Conservation (phyloP, 2,113 vertebrate genomes). For the Poeciliopsis retropinna region DNA sequence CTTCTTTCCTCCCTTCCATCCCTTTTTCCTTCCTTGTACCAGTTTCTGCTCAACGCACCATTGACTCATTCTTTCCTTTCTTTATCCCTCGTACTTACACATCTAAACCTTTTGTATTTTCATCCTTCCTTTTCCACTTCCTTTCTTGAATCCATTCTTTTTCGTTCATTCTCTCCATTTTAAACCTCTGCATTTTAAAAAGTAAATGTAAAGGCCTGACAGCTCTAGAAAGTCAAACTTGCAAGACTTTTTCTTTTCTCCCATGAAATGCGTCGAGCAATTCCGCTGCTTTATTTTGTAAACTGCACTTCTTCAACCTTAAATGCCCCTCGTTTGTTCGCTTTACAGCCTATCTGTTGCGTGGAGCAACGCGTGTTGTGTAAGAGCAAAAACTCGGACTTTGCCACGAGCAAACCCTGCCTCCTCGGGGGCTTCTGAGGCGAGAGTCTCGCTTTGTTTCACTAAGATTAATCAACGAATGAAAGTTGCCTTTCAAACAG, state of each 20-base stretch:
- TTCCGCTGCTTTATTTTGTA: not conserved
- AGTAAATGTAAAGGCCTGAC: too few relatives aligned
- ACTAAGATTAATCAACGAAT: not conserved
- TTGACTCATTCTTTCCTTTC: too few relatives aligned
- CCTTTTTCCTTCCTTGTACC: too few relatives aligned
- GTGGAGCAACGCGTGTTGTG: constrained; percentile 2
- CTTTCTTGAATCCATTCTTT: too few relatives aligned
- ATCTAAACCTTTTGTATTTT: too few relatives aligned
- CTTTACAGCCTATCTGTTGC: not conserved
- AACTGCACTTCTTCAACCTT: not conserved
- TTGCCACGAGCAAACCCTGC: not conserved
- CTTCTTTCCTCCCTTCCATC: too few relatives aligned
- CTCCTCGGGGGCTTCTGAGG: not conserved
- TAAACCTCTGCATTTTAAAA: not conserved
- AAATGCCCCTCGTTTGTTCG: not conserved
- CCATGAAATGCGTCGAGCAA: too few relatives aligned
- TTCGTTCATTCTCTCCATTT: not conserved
- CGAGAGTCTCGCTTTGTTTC: not conserved
- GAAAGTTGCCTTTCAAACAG: not conserved
- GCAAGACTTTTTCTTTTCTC: too few relatives aligned
- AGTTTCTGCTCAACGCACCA: too few relatives aligned
- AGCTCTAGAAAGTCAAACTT: too few relatives aligned
- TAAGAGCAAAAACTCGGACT: not conserved
- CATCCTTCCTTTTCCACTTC: too few relatives aligned
- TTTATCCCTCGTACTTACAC: too few relatives aligned